Conservation (phyloP, 2,888 invertebrate species). For the Chymomyza procnemis region DNA sequence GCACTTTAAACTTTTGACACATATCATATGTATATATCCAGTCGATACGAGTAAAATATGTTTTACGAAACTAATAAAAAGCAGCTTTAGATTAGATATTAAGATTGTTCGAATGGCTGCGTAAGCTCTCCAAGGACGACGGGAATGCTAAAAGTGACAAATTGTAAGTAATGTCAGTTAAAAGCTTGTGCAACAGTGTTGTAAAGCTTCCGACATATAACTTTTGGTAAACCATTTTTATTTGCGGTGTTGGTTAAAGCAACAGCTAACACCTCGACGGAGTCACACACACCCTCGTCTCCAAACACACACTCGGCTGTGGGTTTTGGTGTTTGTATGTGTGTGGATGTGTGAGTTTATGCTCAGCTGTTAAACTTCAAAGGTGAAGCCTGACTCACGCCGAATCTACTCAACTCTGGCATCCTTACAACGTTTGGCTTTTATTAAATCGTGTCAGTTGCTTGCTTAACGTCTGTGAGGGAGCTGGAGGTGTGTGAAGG, state of each 20-base stretch:
- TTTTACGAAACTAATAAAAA: neutral
- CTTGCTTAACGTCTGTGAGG: neutral
- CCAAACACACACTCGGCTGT: neutral
- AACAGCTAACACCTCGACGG: neutral
- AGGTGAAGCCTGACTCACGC: neutral
- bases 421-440: neutral
- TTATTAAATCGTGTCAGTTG: neutral
- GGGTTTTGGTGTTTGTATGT: neutral
- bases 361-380: neutral
- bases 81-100: neutral
- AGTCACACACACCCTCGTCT: neutral
- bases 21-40: neutral
- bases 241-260: neutral
- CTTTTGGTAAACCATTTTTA: neutral
- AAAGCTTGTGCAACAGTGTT: neutral
- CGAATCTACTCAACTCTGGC: neutral
- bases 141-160: neutral
- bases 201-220: neutral
- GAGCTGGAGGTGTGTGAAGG: constrained; percentile 11
- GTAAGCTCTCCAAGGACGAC: neutral
- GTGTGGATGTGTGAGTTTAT: neutral
- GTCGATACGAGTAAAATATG: neutral
- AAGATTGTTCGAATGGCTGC: neutral
- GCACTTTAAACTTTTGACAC: neutral
- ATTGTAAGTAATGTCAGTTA: neutral